phyloP scores from a whole-genome alignment of 2,113 vertebrate genomes.

The Scomber colias region DNA sequence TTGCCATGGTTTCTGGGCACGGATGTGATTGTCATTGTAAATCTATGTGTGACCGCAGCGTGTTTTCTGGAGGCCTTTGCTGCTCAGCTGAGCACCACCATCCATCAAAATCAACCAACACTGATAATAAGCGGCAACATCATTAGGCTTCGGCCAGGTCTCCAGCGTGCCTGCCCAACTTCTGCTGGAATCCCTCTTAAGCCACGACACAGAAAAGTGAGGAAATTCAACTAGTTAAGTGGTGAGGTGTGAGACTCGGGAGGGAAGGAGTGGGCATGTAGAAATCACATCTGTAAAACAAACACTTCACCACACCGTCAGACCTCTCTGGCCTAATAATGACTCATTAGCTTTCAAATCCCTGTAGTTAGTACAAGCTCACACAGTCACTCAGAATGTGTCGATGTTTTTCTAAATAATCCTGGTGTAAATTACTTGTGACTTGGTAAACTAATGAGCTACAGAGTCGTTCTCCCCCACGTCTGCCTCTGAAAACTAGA shows the following conservation, averaged over 20 bases:
- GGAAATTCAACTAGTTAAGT: constrained; percentile 36
- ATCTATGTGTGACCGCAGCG: constrained; percentile 46
- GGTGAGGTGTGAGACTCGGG: constrained; percentile 33
- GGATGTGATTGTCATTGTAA: constrained; percentile 66
- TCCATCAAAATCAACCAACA: constrained; percentile 65
- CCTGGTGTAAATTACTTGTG: constrained; percentile 27
- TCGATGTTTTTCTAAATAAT: constrained; percentile 38
- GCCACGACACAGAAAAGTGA: constrained; percentile 5
- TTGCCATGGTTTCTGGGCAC: constrained; percentile 78
- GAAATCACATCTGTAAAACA: constrained; percentile 48
- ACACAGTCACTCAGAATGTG: constrained; percentile 23
- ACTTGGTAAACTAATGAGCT: constrained; percentile 49
- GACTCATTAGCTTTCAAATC: constrained; percentile 64
- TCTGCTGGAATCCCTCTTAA: constrained; percentile 36
- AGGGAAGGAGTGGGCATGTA: constrained; percentile 36
- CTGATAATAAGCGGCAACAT: constrained; percentile 54
- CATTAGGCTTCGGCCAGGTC: constrained; percentile 43
- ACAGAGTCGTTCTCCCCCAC: background rate
- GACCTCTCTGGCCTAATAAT: constrained; percentile 54
- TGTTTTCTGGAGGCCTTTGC: constrained; percentile 34
- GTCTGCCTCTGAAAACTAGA: background rate
- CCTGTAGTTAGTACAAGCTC: constrained; percentile 29
- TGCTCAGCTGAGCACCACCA: constrained; percentile 46
- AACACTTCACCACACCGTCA: constrained; percentile 39
- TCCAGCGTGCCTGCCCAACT: background rate